These are phyloP conservation scores for Pavo muticus DNA, from an alignment of 2,113 vertebrate genomes.

Conservation along the genomic window DNA sequence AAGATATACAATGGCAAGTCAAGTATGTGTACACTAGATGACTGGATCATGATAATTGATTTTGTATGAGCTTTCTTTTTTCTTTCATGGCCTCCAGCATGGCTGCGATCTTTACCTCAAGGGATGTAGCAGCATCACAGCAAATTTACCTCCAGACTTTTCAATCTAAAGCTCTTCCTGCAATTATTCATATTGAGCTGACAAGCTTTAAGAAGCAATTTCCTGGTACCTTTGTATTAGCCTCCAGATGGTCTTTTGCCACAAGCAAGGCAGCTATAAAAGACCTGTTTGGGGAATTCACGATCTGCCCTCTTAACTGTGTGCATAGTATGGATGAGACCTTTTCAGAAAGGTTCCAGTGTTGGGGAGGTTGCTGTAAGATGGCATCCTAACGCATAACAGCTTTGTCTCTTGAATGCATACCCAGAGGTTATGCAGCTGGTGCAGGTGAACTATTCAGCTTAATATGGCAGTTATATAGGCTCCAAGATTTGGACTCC, in stretches of 20 bases:
- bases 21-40: not conserved
- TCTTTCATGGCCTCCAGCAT: not conserved
- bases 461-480: not conserved
- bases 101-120: not conserved
- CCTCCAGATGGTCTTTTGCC: not conserved
- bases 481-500: not conserved
- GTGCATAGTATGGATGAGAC: fast-evolving
- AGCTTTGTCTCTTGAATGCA: not conserved
- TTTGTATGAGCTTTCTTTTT: not conserved
- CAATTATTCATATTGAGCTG: not conserved
- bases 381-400: not conserved
- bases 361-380: not conserved
- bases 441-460: not conserved
- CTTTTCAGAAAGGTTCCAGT: not conserved
- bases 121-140: not conserved
- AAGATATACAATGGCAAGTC: not conserved
- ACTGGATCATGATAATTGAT: not conserved
- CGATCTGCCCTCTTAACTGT: not conserved
- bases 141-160: conserved; percentile 18
- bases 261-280: not conserved
- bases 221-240: not conserved
- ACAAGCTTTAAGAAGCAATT: not conserved
- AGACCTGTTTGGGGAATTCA: not conserved
- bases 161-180: not conserved
- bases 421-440: not conserved